These are phyloP conservation scores for Sipha maydis DNA, from an alignment of 2,888 invertebrate genomes.

Conservation along the genomic window DNA sequence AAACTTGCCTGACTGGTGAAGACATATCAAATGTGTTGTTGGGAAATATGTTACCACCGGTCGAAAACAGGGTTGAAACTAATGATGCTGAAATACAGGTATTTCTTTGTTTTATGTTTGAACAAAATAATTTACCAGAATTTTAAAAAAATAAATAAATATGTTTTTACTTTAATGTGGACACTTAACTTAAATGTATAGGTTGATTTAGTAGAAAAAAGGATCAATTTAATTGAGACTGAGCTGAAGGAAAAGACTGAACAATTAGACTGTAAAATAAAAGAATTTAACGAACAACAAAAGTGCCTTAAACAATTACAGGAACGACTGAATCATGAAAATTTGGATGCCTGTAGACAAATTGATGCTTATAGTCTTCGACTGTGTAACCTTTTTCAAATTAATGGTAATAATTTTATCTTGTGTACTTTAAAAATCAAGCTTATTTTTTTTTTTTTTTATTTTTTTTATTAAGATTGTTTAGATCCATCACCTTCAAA, in stretches of 20 bases:
- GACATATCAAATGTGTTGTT: conserved; percentile 80
- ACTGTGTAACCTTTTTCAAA: conserved; percentile 47
- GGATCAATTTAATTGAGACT: conserved; percentile 53
- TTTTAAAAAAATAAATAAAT: background rate
- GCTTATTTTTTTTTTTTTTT: background rate
- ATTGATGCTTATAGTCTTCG: conserved; percentile 47
- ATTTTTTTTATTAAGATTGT: conserved; percentile 18
- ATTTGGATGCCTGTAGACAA: conserved; percentile 33
- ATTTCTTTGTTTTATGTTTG: background rate
- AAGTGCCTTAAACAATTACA: conserved; percentile 51
- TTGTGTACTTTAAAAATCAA: background rate
- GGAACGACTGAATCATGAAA: conserved; percentile 52
- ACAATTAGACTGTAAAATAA: conserved; percentile 57
- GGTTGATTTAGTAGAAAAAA: conserved; percentile 55
- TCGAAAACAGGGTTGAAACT: conserved; percentile 70
- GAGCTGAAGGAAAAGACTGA: conserved; percentile 61
- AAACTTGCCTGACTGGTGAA: conserved; percentile 78
- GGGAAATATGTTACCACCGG: conserved; percentile 68
- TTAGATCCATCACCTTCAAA: conserved; percentile 61
- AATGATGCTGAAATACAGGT: conserved; percentile 73
- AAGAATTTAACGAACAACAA: conserved; percentile 54
- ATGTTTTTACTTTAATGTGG: background rate
- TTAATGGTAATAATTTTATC: conserved; percentile 30
- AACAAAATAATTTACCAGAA: too few species aligned
- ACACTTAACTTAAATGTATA: background rate